phyloP scores from a whole-genome alignment of 2,113 vertebrate genomes.

The Oryzias javanicus region DNA sequence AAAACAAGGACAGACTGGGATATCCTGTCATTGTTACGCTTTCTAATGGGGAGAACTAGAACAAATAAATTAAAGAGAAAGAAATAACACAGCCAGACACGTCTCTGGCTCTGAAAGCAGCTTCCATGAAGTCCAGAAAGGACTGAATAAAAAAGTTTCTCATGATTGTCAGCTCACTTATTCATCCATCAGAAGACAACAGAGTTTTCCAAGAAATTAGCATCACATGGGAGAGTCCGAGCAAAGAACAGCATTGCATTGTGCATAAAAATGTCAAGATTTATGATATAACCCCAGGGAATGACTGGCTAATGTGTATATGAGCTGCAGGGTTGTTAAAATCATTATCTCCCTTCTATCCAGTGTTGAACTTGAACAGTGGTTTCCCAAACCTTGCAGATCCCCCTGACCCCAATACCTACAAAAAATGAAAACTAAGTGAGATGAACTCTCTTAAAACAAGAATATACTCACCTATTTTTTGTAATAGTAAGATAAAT shows the following conservation, averaged over 20 bases:
- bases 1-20: constrained; percentile 34
- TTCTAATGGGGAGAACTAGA: constrained; percentile 16
- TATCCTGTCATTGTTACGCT: constrained; percentile 68
- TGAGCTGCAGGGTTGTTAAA: constrained; percentile 5
- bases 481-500: too few species aligned
- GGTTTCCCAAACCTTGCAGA: background rate
- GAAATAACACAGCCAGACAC: constrained; percentile 24
- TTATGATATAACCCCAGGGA: constrained; percentile 20
- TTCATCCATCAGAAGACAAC: constrained; percentile 55
- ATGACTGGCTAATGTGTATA: constrained; percentile 12
- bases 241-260: constrained; percentile 44
- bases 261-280: constrained; percentile 35
- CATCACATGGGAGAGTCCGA: constrained; percentile 44
- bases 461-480: too few species aligned
- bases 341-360: background rate
- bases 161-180: constrained; percentile 15
- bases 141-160: constrained; percentile 5
- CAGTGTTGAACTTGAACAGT: constrained; percentile 4
- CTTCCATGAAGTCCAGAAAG: constrained; percentile 21
- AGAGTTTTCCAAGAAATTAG: constrained; percentile 51
- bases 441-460: too few species aligned
- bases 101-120: constrained; percentile 23
- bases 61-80: background rate
- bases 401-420: too few species aligned
- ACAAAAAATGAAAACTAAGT: too few species aligned